Evolutionary conservation across 92 coral and sea anemone species (phyloP).

Genomic region (Zoanthus gigantus): DNA sequence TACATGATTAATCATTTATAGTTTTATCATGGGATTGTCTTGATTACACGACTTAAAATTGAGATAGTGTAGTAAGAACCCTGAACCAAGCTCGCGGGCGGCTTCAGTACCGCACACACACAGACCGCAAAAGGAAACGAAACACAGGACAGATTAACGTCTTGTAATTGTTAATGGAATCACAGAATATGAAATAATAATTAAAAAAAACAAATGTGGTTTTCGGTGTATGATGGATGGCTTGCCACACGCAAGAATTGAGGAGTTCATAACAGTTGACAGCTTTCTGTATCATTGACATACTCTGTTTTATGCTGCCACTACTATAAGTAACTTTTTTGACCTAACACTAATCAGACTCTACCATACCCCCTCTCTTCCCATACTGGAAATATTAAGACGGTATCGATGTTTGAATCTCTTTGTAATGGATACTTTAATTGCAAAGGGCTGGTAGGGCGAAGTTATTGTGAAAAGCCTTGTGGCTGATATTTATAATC

Average conservation of each 20-base stretch:
- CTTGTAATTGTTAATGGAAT: neutral
- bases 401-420: neutral
- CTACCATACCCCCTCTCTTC: neutral
- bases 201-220: too few relatives aligned
- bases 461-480: neutral
- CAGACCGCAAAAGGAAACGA: neutral
- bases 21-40: too few relatives aligned
- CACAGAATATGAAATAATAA: neutral
- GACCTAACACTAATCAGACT: neutral
- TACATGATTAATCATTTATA: too few relatives aligned
- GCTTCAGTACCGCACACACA: neutral
- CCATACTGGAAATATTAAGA: neutral
- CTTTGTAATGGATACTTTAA: conserved; percentile 14
- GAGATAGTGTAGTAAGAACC: too few relatives aligned
- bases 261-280: too few relatives aligned
- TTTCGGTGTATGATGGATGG: too few relatives aligned
- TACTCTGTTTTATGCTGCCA: too few relatives aligned
- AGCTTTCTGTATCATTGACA: too few relatives aligned
- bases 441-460: neutral
- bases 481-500: neutral
- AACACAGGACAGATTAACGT: neutral
- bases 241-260: too few relatives aligned
- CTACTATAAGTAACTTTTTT: too few relatives aligned
- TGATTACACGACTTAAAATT: too few relatives aligned
- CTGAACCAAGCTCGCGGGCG: too few relatives aligned